Evolutionary conservation across 2,113 vertebrate genomes (phyloP), one percentile per base, ranked within the genome.

Genomic region (Mystacornis crossleyi): DNA sequence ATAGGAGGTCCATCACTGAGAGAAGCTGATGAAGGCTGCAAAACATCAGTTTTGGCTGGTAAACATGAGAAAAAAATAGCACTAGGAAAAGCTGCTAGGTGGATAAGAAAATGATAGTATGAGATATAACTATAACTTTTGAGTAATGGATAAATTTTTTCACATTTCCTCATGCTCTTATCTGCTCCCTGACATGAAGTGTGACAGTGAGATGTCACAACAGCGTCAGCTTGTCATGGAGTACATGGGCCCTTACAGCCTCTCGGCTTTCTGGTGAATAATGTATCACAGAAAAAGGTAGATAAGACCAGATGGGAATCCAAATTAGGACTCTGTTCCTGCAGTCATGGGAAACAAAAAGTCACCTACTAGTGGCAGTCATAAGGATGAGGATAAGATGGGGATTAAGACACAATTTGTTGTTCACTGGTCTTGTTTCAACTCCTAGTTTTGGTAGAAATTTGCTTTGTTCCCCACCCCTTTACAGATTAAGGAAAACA

Each of bases 141-240:
- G 38, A 61, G 47, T 40, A 53, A 42, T 25, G 4, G 47, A 67
- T 72, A 31, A 94, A 73, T 23, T 61, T 0, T 28, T 9, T 80
- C 5, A 2, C 18, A 3, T n/a, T 69, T 36, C 34, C 58, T 78
- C 14, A 26, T n/a, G 28, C 4, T 66, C 36, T 51, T 40, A 31
- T n/a, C 36, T 61, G 61, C n/a, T 60, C 31, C 28, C 53, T 88
- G 45, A 60, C 45, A 53, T 8, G 0, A 61, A 91, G 40, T 20
- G 23, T 50, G 33, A 45, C 51, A 43, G 17, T 17, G n/a, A 96
- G 10, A 23, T 26, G 43, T 12, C 50, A 70, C 53, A 86, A 47
- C 31, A 65, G 15, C 1, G 1, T 29, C 66, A 75, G 20, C 4
- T 31, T 47, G 6, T 51, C 43, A 13, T 14, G 5, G 2, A 1